Base-by-base conservation (phyloP, 2,113 vertebrate species). In the Thalassoma bifasciatum region DNA sequence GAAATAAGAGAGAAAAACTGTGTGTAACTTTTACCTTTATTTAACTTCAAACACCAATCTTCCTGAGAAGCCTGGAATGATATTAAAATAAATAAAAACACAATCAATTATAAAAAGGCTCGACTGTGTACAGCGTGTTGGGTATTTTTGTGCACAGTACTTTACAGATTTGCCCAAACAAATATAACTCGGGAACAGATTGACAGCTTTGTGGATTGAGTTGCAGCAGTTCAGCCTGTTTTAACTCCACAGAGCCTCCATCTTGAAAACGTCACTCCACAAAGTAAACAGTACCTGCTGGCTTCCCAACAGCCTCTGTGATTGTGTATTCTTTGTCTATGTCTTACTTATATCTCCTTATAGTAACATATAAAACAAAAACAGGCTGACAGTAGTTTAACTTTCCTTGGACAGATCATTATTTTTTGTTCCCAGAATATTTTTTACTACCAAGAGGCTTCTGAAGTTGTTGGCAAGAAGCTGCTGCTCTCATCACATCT, bases 11-110 rank as follows among this genome's bases (percentile, higher is more conserved):
- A 54, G 46, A 9, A 5, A 23, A 44, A 58, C 1, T 7, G 1
- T 37, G n/a, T 72, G 61, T 79, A 91, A 75, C 47, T 81, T 86
- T 52, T 50, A 77, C 44, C 42, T 92, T 93, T 93, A 93, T 93
- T 93, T 61, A 83, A 88, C 76, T 78, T 90, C 75, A 79, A 83
- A 91, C 84, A 82, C n/a, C 69, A 84, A 72, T 89, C 47, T 89
- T 94, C 93, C 92, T 94, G 92, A 93, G 92, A 91, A 79, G 77
- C 77, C 66, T 77, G 80, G 73, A 90, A 91, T 90, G 77, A 79
- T 78, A 83, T 84, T 81, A 62, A 87, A 91, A 95, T 93, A 91
- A 93, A 92, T 92, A 86, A 91, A 90, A 88, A 91, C 69, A 86
- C 79, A 89, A 85, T 64, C 83, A 82, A 83, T 75, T 85, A 71